Conservation (phyloP, 2,113 vertebrate genomes). For the Ctenodactylus gundi region DNA sequence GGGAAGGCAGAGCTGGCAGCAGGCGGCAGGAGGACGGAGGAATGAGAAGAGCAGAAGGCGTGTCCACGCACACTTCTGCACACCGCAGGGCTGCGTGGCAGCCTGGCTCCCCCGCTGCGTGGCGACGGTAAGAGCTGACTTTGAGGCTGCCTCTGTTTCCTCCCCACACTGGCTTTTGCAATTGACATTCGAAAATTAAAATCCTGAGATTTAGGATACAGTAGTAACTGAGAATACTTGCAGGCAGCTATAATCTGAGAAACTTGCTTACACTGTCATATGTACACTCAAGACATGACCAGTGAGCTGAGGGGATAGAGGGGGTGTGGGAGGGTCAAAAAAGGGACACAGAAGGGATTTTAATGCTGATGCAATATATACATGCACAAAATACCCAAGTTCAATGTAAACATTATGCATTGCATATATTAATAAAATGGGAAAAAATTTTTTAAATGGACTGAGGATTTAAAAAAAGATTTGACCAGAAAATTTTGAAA, state of each 20-base stretch:
- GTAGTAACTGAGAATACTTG: not conserved
- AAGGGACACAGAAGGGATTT: no score
- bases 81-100: rapidly evolving
- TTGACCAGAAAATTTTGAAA: not conserved
- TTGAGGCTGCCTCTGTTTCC: not conserved
- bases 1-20: not conserved
- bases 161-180: not conserved
- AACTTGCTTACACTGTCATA: not conserved
- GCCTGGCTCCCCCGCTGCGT: no score
- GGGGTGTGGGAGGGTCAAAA: no score
- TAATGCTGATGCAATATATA: no score
- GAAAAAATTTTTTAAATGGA: no score
- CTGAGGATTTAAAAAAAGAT: no score
- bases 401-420: no score
- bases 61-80: rapidly evolving
- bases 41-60: not conserved
- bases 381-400: no score
- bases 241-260: not conserved
- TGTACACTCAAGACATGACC: no score
- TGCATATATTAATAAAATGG: no score
- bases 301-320: no score
- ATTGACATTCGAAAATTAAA: not conserved
- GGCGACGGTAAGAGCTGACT: rapidly evolving
- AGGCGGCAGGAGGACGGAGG: not conserved
- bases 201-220: not conserved